phyloP scores from a whole-genome alignment of 2,113 vertebrate species.

The Strix aluco region DNA sequence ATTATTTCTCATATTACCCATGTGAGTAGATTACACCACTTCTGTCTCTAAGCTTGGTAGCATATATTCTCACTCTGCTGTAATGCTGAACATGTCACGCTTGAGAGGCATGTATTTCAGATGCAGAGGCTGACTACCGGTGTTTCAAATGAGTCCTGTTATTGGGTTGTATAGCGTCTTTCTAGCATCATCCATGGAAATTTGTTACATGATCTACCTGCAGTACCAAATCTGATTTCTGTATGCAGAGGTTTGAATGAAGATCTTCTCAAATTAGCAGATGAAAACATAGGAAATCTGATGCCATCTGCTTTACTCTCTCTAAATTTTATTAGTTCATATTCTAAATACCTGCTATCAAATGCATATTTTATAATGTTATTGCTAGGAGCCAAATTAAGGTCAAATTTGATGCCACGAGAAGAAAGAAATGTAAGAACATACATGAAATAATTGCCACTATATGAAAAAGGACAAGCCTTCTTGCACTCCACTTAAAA shows the following conservation, averaged over 20 bases:
- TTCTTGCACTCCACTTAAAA: neutral
- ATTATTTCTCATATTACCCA: conserved; percentile 3
- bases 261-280: neutral
- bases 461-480: neutral
- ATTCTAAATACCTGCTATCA: neutral
- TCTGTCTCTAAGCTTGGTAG: neutral
- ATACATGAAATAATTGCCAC: neutral
- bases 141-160: neutral
- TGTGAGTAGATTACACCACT: neutral
- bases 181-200: neutral
- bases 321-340: neutral
- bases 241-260: neutral
- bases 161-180: neutral
- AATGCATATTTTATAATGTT: neutral
- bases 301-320: neutral
- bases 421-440: neutral
- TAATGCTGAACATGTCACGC: neutral
- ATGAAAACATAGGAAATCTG: neutral
- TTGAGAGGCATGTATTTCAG: neutral
- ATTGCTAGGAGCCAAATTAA: neutral
- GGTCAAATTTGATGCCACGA: neutral
- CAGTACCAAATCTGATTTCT: neutral
- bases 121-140: neutral
- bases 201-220: neutral
- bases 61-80: neutral